These are phyloP conservation scores for Sturmia bella DNA, from an alignment of 2,888 invertebrate genomes.

Conservation along the genomic window DNA sequence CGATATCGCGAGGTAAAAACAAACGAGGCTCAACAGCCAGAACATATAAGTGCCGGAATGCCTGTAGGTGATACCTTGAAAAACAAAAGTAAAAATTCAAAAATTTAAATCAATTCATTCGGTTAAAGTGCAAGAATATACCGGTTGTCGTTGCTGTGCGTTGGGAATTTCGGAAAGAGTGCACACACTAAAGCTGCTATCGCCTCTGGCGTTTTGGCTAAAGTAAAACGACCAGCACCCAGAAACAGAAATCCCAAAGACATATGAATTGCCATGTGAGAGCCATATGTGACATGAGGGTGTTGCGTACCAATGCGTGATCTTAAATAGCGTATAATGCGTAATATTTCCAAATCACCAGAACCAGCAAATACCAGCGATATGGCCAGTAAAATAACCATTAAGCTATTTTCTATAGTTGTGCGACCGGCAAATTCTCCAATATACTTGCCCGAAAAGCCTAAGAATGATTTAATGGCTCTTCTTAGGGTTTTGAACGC, in stretches of 20 bases:
- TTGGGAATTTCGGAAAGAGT: slow-evolving; percentile 98
- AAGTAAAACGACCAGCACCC: slow-evolving; percentile 94
- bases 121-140: slow-evolving; percentile 76
- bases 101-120: background rate
- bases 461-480: slow-evolving; percentile 79
- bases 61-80: slow-evolving; percentile 96
- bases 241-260: slow-evolving; percentile 95
- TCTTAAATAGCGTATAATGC: slow-evolving; percentile 92
- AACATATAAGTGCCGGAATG: slow-evolving; percentile 97
- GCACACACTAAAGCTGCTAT: slow-evolving; percentile 95
- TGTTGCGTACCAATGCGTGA: slow-evolving; percentile 89
- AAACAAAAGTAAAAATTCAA: slow-evolving; percentile 36
- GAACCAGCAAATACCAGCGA: slow-evolving; percentile 95
- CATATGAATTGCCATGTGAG: slow-evolving; percentile 97
- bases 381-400: slow-evolving; percentile 89
- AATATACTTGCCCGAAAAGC: slow-evolving; percentile 85
- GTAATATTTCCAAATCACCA: slow-evolving; percentile 91
- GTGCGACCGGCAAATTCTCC: slow-evolving; percentile 94
- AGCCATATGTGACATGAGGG: slow-evolving; percentile 91
- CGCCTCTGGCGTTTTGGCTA: slow-evolving; percentile 91
- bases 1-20: slow-evolving; percentile 92
- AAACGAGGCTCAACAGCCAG: slow-evolving; percentile 95
- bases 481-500: slow-evolving; percentile 88
- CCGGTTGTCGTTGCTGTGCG: slow-evolving; percentile 98
- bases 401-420: slow-evolving; percentile 94